These are phyloP conservation scores for Chymomyza caudatula DNA, from an alignment of 2,888 invertebrate genomes.

Conservation along the genomic window DNA sequence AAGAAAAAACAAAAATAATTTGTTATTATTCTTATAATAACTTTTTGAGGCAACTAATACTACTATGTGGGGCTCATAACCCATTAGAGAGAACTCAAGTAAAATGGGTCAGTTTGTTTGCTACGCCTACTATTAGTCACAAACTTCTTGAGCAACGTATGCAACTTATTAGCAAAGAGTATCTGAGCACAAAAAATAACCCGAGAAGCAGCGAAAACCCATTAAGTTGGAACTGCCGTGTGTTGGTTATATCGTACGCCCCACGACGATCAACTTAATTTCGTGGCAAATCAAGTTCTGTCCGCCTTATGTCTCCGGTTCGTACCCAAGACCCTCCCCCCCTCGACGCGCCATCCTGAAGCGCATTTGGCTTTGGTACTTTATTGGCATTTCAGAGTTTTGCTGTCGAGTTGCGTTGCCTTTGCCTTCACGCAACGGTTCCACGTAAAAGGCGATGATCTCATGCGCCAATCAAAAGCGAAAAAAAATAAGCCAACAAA, in stretches of 20 bases:
- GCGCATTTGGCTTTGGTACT: conserved; percentile 12
- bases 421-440: conserved; percentile 66
- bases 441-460: conserved; percentile 70
- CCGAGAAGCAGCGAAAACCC: neutral
- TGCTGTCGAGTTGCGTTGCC: conserved; percentile 14
- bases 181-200: neutral
- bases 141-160: neutral
- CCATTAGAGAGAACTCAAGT: too few relatives aligned
- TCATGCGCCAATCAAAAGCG: conserved; percentile 64
- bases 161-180: conserved; percentile 18
- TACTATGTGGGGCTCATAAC: too few relatives aligned
- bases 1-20: conserved; percentile 1
- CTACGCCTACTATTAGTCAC: too few relatives aligned
- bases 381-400: conserved; percentile 35
- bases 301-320: neutral
- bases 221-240: neutral
- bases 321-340: neutral
- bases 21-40: too few relatives aligned
- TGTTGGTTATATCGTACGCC: neutral
- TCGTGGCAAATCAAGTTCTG: conserved; percentile 68
- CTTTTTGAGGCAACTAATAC: too few relatives aligned
- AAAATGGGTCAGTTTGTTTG: neutral
- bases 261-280: conserved; percentile 66
- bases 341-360: neutral
- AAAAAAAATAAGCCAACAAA: conserved; percentile 20